Percentiles rank a stretch among this genome's conserved stretches.
Conservation (phyloP, 2,888 invertebrate genomes). For the Cylloceria caligata region DNA sequence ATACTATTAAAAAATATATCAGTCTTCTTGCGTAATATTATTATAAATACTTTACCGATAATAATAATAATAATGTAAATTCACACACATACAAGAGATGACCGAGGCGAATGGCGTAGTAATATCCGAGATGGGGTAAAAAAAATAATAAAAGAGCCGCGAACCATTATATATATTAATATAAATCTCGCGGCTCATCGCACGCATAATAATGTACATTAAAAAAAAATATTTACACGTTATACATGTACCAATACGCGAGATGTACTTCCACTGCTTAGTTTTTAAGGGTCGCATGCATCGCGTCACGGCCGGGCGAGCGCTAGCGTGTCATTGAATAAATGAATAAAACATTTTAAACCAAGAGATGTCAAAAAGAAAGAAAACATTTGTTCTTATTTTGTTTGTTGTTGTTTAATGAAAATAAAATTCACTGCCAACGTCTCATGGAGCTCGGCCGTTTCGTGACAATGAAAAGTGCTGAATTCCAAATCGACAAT, state of each 20-base stretch:
- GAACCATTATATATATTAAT: constrained; percentile 39
- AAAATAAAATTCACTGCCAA: constrained; percentile 73
- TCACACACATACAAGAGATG: constrained; percentile 43
- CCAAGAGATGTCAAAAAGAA: constrained; percentile 21
- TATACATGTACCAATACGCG: constrained; percentile 48
- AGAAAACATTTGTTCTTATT: no score
- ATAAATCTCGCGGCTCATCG: constrained; percentile 48
- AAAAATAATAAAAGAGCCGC: constrained; percentile 28
- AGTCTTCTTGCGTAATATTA: constrained; percentile 77
- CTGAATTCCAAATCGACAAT: constrained; percentile 83
- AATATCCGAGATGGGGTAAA: constrained; percentile 20
- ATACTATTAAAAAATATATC: constrained; percentile 74
- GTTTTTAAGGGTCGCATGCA: constrained; percentile 64
- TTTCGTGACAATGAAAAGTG: constrained; percentile 73
- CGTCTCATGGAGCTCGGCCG: constrained; percentile 72
- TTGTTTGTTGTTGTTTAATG: no score
- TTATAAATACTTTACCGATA: constrained; percentile 59
- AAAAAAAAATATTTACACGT: constrained; percentile 59
- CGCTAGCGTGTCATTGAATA: constrained; percentile 30
- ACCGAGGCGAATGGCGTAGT: constrained; percentile 21
- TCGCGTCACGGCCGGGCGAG: constrained; percentile 53
- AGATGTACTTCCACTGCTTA: constrained; percentile 68
- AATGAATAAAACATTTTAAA: constrained; percentile 23
- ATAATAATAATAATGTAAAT: constrained; percentile 59
- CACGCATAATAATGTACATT: constrained; percentile 67